Evolutionary conservation across 2,888 invertebrate genomes (phyloP), one percentile per base, ranked within the genome.

Genomic region (Dicycla oo): DNA sequence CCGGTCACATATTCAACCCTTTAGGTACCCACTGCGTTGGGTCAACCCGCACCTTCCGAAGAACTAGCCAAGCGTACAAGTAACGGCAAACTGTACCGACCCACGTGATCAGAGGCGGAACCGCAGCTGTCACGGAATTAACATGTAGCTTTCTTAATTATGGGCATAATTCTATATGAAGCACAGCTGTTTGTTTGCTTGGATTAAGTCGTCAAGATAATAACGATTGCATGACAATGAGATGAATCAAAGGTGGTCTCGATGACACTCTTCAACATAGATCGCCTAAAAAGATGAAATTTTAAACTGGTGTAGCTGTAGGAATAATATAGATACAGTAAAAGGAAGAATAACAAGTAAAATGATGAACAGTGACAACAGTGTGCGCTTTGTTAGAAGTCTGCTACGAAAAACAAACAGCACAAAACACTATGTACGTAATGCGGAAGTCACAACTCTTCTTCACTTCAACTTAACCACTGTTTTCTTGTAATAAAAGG

Each of bases 31-130:
- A 10, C 69, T 45, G 2, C 23, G 53, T 40, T 49, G 64, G 66
- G 66, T 62, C 72, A 77, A 65, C 89, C 89, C 89, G 86, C 88
- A 88, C 88, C 80, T 84, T 63, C 73, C 45, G n/a, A 43, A 51
- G 81, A 80, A 78, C 78, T 63, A 71, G 64, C 87, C 72, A 81
- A 88, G 84, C 87, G 87, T 88, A 83, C 80, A 78, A 82, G 80
- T 88, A 90, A 91, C 91, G 88, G 89, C 82, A 86, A 34, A 81
- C 78, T 75, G 67, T 75, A 66, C 80, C 66, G 71, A 73, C 80
- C 73, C 83, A 83, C 77, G 85, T 84, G 82, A 60, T 60, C 66
- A 74, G 53, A 60, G 65, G 80, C 77, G 76, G 70, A 82, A 80
- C 69, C 56, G 69, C 84, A 83, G 79, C 84, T 84, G 83, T 77